Conservation (phyloP, 2,797 vertebrate genomes). For the Philypnodon macrostomus region DNA sequence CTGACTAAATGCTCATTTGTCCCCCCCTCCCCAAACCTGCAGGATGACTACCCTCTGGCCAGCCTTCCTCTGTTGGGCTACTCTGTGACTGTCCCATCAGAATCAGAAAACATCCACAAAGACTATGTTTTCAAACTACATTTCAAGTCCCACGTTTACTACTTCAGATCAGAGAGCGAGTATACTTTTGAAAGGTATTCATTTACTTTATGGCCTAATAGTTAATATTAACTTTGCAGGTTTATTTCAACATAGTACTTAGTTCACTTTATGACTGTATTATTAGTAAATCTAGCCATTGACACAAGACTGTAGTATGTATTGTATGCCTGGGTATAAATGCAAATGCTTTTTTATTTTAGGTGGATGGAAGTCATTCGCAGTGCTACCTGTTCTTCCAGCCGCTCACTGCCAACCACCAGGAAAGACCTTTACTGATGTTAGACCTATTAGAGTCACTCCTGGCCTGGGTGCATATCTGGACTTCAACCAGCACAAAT, state of each 20-base stretch:
- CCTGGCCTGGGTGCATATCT: slow-evolving; percentile 3
- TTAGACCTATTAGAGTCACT: not conserved
- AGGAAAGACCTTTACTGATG: slow-evolving; percentile 83
- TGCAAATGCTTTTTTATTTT: no score
- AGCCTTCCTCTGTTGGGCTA: slow-evolving; percentile 94
- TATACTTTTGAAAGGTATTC: slow-evolving; percentile 93
- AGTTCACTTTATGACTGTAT: no score
- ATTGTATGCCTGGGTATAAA: no score
- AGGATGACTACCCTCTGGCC: slow-evolving; percentile 96
- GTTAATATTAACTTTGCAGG: not conserved
- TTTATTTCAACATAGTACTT: not conserved
- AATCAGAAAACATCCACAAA: slow-evolving; percentile 95
- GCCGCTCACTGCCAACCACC: slow-evolving; percentile 74
- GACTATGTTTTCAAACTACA: slow-evolving; percentile 97
- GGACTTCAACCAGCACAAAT: slow-evolving; percentile 21
- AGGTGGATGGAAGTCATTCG: slow-evolving; percentile 99
- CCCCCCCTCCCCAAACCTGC: not conserved
- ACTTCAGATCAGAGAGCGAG: slow-evolving; percentile 96
- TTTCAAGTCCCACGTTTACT: slow-evolving; percentile 97
- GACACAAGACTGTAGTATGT: no score
- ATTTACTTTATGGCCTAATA: not conserved
- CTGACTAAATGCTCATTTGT: not conserved
- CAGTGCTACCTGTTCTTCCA: slow-evolving; percentile 90
- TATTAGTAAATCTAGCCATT: no score
- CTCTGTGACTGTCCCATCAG: slow-evolving; percentile 89